Base-by-base conservation (phyloP, 2,113 vertebrate species). In the Pangasianodon gigas region DNA sequence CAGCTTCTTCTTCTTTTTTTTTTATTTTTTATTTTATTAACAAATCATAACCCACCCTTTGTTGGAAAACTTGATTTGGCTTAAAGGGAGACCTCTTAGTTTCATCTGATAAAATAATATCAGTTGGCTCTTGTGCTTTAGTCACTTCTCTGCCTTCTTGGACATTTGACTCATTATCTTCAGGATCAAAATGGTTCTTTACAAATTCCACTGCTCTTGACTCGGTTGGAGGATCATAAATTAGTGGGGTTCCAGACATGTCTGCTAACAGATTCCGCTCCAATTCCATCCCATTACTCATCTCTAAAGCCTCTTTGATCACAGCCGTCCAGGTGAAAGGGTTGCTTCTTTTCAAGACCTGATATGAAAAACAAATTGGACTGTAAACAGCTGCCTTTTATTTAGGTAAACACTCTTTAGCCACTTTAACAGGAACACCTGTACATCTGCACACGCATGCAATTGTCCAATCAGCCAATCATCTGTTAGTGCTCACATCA, bases 281-380 rank as follows among this genome's bases (percentile, higher is more conserved):
- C 80, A 87, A 62, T 88, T 88, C 88, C 88, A 85, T 79, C 56
- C 82, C 74, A 16, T 90, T 81, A 62, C 82, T 82, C 82, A 75
- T 90, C 54, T 90, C 85, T 81, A 89, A 56, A 80, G 90, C 16
- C 75, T 89, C 69, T 85, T 89, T 84, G 54, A 89, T 89, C 18
- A 87, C 88, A 74, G 88, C 62, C 51, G 88, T 91, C 88, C 90
- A 91, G 16, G 44, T 77, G 21, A 37, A 75, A 37, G 71, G 75
- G 69, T 24, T 52, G 80, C 54, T 51, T 19, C 19, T 46, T 79
- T 85, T 48, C 14, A 82, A 0, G 19, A 74, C 75, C 56, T 16
- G 60, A 91, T 56, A 79, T 52, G 19, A 46, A 85, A 85, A 16
- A 51, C 56, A 65, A 81, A 48, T 10, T 77, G 46, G 11, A 41